Evolutionary conservation across 2,113 vertebrate genomes (phyloP), one percentile per base, ranked within the genome.

Genomic region (Rattus rattus): DNA sequence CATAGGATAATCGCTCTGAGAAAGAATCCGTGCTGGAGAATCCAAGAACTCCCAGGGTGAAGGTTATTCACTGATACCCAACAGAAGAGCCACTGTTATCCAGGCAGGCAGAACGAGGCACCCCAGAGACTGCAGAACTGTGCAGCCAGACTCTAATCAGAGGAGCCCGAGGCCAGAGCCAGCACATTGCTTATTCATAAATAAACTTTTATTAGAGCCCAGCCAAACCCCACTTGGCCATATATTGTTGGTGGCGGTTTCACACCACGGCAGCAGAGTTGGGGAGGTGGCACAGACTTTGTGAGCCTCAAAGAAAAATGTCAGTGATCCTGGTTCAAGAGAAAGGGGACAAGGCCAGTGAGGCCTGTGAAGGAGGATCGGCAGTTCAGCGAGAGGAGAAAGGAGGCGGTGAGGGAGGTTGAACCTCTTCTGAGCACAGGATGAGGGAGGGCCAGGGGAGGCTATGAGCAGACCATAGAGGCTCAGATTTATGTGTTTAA

Each of bases 191-290:
- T 52, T 94, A 16, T 17, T 67, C 22, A 54, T 72, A 72, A 72
- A 61, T 92, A 92, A 96, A 92, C 83, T 39, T 69, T 91, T 73
- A 39, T 88, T 85, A 49, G 72, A 84, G 75, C 24, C 30, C 39
- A 56, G 63, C 30, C 59, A 89, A 1, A 20, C 2, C 2, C 24
- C 8, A 14, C 1, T 17, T 9, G 63, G 26, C 20, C 47, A 10
- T 1, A 13, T 43, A 84, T 22, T 36, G 4, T 10, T 30, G 36
- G 47, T 30, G 43, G 43, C 7, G 77, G 13, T n/a, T 75, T 9
- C 1, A 8, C n/a, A 43, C 14, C 8, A 7, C 4, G 10, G 47
- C 2, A 19, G 22, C 88, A 59, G 59, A 70, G 47, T 1, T 79
- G 33, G 70, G 67, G 3, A 2, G 10, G 16, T 83, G 0, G 4